These are phyloP conservation scores for Telmatherina bonti DNA, from an alignment of 2,797 vertebrate species.

Conservation along the genomic window DNA sequence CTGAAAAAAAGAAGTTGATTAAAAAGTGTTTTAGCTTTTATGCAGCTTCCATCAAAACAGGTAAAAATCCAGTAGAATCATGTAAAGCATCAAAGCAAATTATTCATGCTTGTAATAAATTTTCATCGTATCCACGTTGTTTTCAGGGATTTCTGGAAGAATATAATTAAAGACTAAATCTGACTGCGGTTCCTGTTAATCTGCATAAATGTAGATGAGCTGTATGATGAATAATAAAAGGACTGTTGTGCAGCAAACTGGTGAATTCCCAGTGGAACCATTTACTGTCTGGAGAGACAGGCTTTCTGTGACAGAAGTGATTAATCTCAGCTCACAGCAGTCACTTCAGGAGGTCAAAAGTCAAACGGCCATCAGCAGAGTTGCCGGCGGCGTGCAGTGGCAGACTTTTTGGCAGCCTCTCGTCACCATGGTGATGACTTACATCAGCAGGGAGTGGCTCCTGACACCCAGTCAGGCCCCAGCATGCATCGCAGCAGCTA, in stretches of 20 bases:
- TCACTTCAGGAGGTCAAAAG: slow-evolving; percentile 55
- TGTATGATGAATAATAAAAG: too few relatives aligned
- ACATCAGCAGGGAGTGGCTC: slow-evolving; percentile 85
- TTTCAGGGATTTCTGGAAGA: not conserved
- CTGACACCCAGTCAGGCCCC: slow-evolving; percentile 54
- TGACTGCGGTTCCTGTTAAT: too few relatives aligned
- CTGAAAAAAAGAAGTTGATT: too few relatives aligned
- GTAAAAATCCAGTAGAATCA: too few relatives aligned
- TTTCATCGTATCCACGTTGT: too few relatives aligned
- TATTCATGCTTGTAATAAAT: too few relatives aligned
- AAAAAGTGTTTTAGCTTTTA: too few relatives aligned
- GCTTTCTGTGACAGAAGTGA: slow-evolving; percentile 27
- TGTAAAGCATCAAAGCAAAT: too few relatives aligned
- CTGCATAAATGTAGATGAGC: too few relatives aligned
- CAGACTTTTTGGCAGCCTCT: slow-evolving; percentile 62
- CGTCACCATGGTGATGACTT: slow-evolving; percentile 58
- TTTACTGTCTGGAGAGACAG: not conserved
- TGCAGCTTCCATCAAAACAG: too few relatives aligned
- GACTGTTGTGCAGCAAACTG: too few relatives aligned
- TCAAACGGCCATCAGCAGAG: slow-evolving; percentile 62
- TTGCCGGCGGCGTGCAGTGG: slow-evolving; percentile 21
- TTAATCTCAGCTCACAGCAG: slow-evolving; percentile 52
- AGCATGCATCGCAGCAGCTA: slow-evolving; percentile 9
- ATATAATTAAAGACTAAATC: too few relatives aligned
- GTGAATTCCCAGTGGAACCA: not conserved